phyloP scores from a whole-genome alignment of 1,140 invertebrate species.

The Lordiphosa stackelbergi region DNA sequence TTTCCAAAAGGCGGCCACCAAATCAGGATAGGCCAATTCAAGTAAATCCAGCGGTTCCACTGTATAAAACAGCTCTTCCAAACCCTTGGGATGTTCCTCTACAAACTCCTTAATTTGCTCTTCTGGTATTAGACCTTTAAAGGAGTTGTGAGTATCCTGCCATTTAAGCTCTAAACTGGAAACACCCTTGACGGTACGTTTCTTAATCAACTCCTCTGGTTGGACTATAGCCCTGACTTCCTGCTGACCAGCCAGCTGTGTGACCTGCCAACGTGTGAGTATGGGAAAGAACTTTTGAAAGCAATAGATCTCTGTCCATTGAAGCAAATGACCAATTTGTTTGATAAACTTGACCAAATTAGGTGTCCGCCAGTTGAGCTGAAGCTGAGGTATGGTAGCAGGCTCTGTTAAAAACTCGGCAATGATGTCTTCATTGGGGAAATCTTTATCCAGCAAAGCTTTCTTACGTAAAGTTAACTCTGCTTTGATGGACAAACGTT shows the following conservation, averaged over 20 bases:
- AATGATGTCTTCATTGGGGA: slow-evolving; percentile 86
- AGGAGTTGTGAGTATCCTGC: slow-evolving; percentile 79
- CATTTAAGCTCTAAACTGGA: slow-evolving; percentile 86
- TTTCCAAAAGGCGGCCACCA: slow-evolving; percentile 81
- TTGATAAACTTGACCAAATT: slow-evolving; percentile 84
- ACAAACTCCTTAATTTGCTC: slow-evolving; percentile 77
- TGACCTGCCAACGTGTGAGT: slow-evolving; percentile 83
- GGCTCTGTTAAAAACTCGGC: slow-evolving; percentile 84
- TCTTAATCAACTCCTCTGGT: slow-evolving; percentile 81
- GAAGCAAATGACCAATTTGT: slow-evolving; percentile 82
- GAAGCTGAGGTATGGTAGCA: slow-evolving; percentile 77
- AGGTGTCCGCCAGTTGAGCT: slow-evolving; percentile 82
- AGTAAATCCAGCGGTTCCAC: slow-evolving; percentile 84
- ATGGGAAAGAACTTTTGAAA: slow-evolving; percentile 88
- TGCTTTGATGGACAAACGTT: slow-evolving; percentile 81
- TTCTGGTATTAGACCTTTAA: slow-evolving; percentile 80
- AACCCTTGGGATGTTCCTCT: slow-evolving; percentile 76
- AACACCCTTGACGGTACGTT: slow-evolving; percentile 70
- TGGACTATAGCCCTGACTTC: slow-evolving; percentile 26
- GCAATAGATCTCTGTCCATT: slow-evolving; percentile 87
- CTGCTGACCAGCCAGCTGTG: slow-evolving; percentile 16
- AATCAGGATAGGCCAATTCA: slow-evolving; percentile 82
- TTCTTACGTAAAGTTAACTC: slow-evolving; percentile 85
- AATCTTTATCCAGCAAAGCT: slow-evolving; percentile 81
- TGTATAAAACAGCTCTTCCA: slow-evolving; percentile 79